These are phyloP conservation scores for Sycophila sp. DNA, from an alignment of 1,140 invertebrate species.

Conservation along the genomic window DNA sequence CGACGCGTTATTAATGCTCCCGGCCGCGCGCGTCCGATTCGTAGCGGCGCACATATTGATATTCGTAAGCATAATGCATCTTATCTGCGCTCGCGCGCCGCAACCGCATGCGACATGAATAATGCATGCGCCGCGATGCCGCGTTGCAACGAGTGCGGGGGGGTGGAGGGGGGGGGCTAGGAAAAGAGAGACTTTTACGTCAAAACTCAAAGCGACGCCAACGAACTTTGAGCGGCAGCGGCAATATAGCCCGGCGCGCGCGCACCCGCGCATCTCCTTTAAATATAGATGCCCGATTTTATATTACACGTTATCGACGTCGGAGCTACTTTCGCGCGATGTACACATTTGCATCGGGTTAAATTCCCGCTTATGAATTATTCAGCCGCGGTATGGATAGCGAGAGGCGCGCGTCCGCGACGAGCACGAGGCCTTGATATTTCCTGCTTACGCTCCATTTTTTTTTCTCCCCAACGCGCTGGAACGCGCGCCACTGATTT, in stretches of 20 bases:
- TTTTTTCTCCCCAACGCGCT: too few species aligned
- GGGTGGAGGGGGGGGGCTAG: too few species aligned
- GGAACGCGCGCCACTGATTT: too few species aligned
- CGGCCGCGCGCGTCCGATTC: slow-evolving; percentile 34
- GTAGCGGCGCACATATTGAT: slow-evolving; percentile 49
- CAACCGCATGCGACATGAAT: slow-evolving; percentile 44
- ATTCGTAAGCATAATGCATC: slow-evolving; percentile 49
- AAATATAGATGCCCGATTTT: slow-evolving; percentile 20
- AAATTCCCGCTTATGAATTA: slow-evolving; percentile 10
- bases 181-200: not conserved
- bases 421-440: too few species aligned
- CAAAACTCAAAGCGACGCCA: slow-evolving; percentile 42
- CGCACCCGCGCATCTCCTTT: too few species aligned
- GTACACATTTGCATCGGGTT: slow-evolving; percentile 6
- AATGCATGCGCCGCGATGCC: slow-evolving; percentile 48
- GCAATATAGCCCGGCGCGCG: too few species aligned
- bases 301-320: slow-evolving; percentile 11
- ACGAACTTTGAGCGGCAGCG: slow-evolving; percentile 42
- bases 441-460: too few species aligned
- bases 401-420: too few species aligned
- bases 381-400: too few species aligned
- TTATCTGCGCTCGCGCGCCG: slow-evolving; percentile 37
- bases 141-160: too few species aligned
- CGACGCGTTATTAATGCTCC: slow-evolving; percentile 8
- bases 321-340: not conserved